These are phyloP conservation scores for Salarias fasciatus DNA, from an alignment of 2,797 vertebrate species.

Conservation along the genomic window DNA sequence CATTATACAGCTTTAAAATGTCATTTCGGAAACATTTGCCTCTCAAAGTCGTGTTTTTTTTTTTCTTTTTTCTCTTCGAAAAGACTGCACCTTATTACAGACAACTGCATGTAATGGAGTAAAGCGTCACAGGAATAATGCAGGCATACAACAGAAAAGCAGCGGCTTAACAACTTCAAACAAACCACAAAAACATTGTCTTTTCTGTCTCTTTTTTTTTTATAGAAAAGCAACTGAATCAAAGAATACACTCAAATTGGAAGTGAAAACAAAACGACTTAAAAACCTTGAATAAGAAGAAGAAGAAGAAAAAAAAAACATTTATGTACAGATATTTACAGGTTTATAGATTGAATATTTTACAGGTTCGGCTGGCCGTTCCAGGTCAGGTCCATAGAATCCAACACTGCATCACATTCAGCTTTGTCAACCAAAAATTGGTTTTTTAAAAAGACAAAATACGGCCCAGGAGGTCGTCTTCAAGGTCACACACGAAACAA, in stretches of 20 bases:
- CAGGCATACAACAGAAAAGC: constrained; percentile 75
- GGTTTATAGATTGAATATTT: constrained; percentile 76
- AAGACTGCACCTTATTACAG: constrained; percentile 75
- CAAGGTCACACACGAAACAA: constrained; percentile 43
- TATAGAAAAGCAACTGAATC: constrained; percentile 84
- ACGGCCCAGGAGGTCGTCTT: constrained; percentile 47
- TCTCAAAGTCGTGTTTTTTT: constrained; percentile 60
- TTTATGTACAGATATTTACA: constrained; percentile 87
- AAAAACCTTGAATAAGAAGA: constrained; percentile 87
- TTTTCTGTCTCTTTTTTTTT: constrained; percentile 39
- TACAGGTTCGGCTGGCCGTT: constrained; percentile 91
- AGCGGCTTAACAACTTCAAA: constrained; percentile 68
- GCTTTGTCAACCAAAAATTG: constrained; percentile 63
- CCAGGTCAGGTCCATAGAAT: constrained; percentile 90
- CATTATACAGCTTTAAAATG: constrained; percentile 71
- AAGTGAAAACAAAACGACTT: constrained; percentile 90
- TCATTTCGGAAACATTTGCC: constrained; percentile 69
- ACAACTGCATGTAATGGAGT: constrained; percentile 75
- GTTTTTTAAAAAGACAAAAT: constrained; percentile 49
- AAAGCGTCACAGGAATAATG: constrained; percentile 76
- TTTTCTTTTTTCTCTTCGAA: too few relatives aligned
- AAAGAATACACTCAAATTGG: constrained; percentile 93
- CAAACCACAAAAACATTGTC: constrained; percentile 58
- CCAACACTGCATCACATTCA: constrained; percentile 89
- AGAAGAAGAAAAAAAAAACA: constrained; percentile 68